Percentiles rank a stretch among this genome's conserved stretches.
Evolutionary conservation across 2,797 vertebrate genomes (phyloP).

Genomic region (Miichthys miiuy): DNA sequence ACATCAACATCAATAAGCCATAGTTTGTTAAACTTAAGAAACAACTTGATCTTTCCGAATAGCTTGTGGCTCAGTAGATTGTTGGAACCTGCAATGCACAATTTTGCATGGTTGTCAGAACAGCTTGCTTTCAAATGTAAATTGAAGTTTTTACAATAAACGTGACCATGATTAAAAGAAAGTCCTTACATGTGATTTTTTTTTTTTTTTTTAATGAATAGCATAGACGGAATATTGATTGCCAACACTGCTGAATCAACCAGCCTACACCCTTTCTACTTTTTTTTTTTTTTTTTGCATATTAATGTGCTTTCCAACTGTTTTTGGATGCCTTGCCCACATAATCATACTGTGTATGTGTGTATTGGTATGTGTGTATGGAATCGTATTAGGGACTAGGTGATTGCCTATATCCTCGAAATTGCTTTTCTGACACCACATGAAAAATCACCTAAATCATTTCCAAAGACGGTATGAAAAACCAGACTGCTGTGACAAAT

Average conservation of each 20-base stretch:
- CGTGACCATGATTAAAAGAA: not conserved
- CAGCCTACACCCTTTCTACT: constrained; percentile 2
- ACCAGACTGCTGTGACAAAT: constrained; percentile 31
- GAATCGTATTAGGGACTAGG: constrained; percentile 24
- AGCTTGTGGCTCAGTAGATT: not conserved
- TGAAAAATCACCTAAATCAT: constrained; percentile 47
- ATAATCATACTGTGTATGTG: constrained; percentile 27
- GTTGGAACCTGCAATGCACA: not conserved
- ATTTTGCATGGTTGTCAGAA: constrained; percentile 1
- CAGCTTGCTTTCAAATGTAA: constrained; percentile 1
- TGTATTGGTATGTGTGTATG: constrained; percentile 23
- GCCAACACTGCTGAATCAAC: constrained; percentile 37
- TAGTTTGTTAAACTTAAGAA: too few relatives aligned
- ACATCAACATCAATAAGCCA: too few relatives aligned
- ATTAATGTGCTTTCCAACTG: constrained; percentile 29
- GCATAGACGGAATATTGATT: constrained; percentile 24
- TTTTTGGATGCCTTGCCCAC: constrained; percentile 30
- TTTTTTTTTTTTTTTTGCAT: constrained; percentile 12
- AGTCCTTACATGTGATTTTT: not conserved
- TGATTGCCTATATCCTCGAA: constrained; percentile 37
- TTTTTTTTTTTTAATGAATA: constrained; percentile 26
- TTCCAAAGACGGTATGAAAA: constrained; percentile 33
- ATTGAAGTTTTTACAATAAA: not conserved
- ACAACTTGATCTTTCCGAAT: too few relatives aligned
- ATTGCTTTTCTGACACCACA: constrained; percentile 56